Conservation (phyloP, 2,797 vertebrate genomes). For the Chelmon rostratus region DNA sequence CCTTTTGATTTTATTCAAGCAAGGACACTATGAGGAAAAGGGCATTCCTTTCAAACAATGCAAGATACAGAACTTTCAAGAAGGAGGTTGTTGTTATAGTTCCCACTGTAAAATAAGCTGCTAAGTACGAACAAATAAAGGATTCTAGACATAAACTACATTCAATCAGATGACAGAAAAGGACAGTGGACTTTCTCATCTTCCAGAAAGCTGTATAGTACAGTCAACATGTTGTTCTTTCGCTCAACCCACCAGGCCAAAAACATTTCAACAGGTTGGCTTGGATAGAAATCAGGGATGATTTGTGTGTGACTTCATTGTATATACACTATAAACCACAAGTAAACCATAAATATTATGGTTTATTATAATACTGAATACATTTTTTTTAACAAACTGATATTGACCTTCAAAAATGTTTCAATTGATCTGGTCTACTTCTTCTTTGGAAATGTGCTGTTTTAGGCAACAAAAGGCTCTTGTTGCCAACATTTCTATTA, state of each 20-base stretch:
- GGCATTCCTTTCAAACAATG: slow-evolving; percentile 17
- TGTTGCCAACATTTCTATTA: slow-evolving; percentile 32
- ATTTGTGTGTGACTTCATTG: neutral
- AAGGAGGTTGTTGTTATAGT: slow-evolving; percentile 27
- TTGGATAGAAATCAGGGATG: neutral
- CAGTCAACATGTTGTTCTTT: slow-evolving; percentile 15
- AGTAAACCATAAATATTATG: neutral
- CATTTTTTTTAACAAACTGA: neutral
- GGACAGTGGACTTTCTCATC: slow-evolving; percentile 17
- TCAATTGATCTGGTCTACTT: neutral
- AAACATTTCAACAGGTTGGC: neutral
- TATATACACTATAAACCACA: neutral
- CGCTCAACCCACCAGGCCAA: slow-evolving; percentile 10
- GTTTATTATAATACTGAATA: too few species aligned
- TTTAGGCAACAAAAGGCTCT: slow-evolving; percentile 42
- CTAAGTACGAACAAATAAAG: slow-evolving; percentile 34
- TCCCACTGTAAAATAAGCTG: slow-evolving; percentile 12
- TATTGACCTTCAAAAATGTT: neutral
- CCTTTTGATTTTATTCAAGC: slow-evolving; percentile 46
- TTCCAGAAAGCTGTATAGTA: slow-evolving; percentile 5
- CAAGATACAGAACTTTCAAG: slow-evolving; percentile 28
- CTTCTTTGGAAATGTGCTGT: slow-evolving; percentile 63
- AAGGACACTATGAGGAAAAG: slow-evolving; percentile 33
- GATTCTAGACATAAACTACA: slow-evolving; percentile 29
- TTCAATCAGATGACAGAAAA: slow-evolving; percentile 31